Evolutionary conservation across 1,140 invertebrate genomes (phyloP).

Genomic region (Pissodes strobi): DNA sequence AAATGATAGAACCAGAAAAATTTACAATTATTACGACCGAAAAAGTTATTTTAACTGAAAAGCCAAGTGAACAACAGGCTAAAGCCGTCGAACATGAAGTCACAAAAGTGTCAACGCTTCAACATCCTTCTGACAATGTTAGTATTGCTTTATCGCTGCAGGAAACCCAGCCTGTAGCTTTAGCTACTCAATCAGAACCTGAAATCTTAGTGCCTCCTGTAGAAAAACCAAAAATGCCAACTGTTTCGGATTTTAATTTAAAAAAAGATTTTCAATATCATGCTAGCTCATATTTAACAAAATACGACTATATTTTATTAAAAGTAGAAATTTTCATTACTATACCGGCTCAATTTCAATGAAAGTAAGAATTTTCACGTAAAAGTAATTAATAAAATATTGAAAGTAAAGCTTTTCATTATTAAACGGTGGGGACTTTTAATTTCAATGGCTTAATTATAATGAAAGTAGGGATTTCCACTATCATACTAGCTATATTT

Average conservation of each 20-base stretch:
- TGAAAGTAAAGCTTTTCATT: too few species aligned
- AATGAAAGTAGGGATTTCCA: too few species aligned
- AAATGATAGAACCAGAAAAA: conserved; percentile 16
- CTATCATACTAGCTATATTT: too few species aligned
- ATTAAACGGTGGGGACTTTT: too few species aligned
- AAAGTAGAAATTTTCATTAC: too few species aligned
- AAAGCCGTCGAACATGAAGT: neutral
- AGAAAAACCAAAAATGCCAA: neutral
- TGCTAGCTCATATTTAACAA: too few species aligned
- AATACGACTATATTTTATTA: too few species aligned
- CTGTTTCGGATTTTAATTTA: conserved; percentile 31
- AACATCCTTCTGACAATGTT: conserved; percentile 32
- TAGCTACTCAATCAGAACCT: neutral
- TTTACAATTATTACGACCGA: conserved; percentile 8
- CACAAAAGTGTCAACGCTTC: conserved; percentile 4
- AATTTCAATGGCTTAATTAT: too few species aligned
- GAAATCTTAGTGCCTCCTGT: neutral
- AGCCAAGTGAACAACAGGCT: neutral
- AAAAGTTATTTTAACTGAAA: neutral
- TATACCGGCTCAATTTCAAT: too few species aligned
- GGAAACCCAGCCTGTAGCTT: conserved; percentile 19
- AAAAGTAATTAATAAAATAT: too few species aligned
- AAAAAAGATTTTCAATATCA: too few species aligned
- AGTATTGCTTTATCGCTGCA: conserved; percentile 39
- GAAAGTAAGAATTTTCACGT: too few species aligned